Evolutionary conservation across 1,140 invertebrate genomes (phyloP).

Genomic region (Nylanderia fulva): DNA sequence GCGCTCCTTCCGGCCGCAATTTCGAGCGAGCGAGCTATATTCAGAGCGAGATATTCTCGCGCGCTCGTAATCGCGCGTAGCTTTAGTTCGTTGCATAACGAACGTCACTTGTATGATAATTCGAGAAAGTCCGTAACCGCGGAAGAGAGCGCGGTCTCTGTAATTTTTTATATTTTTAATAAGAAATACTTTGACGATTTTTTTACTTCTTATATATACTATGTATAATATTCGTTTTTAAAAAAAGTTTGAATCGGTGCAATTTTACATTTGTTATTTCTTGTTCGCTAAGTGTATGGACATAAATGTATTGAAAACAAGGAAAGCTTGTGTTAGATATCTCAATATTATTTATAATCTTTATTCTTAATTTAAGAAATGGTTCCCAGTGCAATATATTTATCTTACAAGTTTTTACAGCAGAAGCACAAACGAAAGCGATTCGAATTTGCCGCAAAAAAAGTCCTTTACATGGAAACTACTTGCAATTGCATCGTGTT

Average conservation of each 20-base stretch:
- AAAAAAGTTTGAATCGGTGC: neutral
- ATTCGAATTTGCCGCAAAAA: slow-evolving; percentile 56
- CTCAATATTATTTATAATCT: too few species aligned
- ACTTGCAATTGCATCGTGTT: slow-evolving; percentile 45
- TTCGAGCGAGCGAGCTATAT: slow-evolving; percentile 33
- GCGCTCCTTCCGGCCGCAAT: slow-evolving; percentile 30
- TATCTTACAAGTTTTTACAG: slow-evolving; percentile 52
- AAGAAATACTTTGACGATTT: neutral
- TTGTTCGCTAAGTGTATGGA: neutral
- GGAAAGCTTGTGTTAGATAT: too few species aligned
- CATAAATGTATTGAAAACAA: neutral
- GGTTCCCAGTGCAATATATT: slow-evolving; percentile 22
- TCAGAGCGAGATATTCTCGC: slow-evolving; percentile 22
- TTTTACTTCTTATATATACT: neutral
- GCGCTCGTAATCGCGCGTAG: slow-evolving; percentile 9
- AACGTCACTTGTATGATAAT: neutral
- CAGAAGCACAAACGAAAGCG: slow-evolving; percentile 50
- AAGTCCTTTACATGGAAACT: slow-evolving; percentile 57
- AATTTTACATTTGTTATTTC: neutral
- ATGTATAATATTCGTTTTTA: neutral
- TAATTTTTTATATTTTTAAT: neutral
- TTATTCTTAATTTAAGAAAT: slow-evolving; percentile 19
- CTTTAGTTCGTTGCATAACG: slow-evolving; percentile 23
- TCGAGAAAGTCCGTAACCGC: neutral
- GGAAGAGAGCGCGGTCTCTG: neutral